phyloP scores from a whole-genome alignment of 2,797 vertebrate species.

The Scleropages formosus region DNA sequence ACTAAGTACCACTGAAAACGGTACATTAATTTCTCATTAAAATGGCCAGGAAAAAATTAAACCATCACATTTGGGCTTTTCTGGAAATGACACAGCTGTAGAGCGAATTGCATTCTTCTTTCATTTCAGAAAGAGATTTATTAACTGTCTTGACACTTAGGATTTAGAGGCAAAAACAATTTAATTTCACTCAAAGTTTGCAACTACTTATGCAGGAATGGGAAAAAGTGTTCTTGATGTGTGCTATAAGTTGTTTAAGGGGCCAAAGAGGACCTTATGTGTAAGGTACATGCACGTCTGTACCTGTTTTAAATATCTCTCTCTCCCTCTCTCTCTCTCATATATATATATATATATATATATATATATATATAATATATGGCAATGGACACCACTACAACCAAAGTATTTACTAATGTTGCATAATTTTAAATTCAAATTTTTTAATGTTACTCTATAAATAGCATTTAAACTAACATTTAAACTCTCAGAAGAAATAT shows the following conservation, averaged over 20 bases:
- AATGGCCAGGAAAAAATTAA: conserved; percentile 26
- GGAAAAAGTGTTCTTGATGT: conserved; percentile 4
- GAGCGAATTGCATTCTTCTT: conserved; percentile 20
- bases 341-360: neutral
- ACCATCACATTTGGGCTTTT: conserved; percentile 24
- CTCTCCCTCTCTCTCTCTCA: too few relatives aligned
- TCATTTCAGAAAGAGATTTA: conserved; percentile 23
- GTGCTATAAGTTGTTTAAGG: conserved; percentile 27
- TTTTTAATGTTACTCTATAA: too few relatives aligned
- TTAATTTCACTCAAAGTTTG: conserved; percentile 5
- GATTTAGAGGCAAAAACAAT: conserved; percentile 12
- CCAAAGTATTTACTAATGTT: neutral
- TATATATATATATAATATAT: neutral
- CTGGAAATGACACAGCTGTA: conserved; percentile 9
- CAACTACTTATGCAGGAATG: conserved; percentile 29
- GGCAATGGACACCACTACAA: neutral
- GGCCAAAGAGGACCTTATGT: too few relatives aligned
- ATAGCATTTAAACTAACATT: conserved; percentile 19
- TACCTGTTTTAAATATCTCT: too few relatives aligned
- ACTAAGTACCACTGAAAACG: conserved; percentile 12
- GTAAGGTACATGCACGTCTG: too few relatives aligned
- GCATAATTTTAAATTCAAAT: too few relatives aligned
- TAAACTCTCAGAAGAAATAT: conserved; percentile 20
- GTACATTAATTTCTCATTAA: conserved; percentile 38
- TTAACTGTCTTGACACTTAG: conserved; percentile 26